Conservation (phyloP, 2,888 invertebrate species). For the Drosophila multiciliata region DNA sequence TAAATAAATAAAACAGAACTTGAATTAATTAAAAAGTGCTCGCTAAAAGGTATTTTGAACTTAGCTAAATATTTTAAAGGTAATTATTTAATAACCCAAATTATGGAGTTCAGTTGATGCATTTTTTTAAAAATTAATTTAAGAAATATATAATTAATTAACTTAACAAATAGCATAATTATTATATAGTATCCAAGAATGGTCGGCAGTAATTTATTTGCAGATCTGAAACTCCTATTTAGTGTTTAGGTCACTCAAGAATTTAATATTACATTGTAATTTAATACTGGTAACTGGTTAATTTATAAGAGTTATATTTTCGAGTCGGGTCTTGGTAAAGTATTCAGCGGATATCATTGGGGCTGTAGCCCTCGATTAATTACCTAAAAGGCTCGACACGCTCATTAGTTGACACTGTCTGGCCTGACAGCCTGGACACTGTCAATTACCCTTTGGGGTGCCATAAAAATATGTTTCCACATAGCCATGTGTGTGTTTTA, state of each 20-base stretch:
- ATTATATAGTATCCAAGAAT: not conserved
- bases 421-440: slow-evolving; percentile 32
- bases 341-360: slow-evolving; percentile 4
- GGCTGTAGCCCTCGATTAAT: slow-evolving; percentile 60
- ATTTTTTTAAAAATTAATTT: no score
- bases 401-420: slow-evolving; percentile 63
- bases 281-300: not conserved
- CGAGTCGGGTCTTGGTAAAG: not conserved
- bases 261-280: not conserved
- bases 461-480: slow-evolving; percentile 76
- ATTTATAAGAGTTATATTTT: not conserved
- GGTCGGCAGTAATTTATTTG: not conserved
- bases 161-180: not conserved
- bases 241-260: not conserved
- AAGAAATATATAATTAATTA: no score
- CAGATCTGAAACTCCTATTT: not conserved
- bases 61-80: no score
- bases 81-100: no score
- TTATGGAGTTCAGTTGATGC: no score
- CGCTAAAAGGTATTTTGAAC: no score
- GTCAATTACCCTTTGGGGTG: slow-evolving; percentile 74
- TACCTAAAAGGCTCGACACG: slow-evolving; percentile 74
- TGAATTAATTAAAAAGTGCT: not conserved
- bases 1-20: not conserved
- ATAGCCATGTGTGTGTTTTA: slow-evolving; percentile 42